phyloP scores from a whole-genome alignment of 1,140 invertebrate species.

The Monochamus saltuarius region DNA sequence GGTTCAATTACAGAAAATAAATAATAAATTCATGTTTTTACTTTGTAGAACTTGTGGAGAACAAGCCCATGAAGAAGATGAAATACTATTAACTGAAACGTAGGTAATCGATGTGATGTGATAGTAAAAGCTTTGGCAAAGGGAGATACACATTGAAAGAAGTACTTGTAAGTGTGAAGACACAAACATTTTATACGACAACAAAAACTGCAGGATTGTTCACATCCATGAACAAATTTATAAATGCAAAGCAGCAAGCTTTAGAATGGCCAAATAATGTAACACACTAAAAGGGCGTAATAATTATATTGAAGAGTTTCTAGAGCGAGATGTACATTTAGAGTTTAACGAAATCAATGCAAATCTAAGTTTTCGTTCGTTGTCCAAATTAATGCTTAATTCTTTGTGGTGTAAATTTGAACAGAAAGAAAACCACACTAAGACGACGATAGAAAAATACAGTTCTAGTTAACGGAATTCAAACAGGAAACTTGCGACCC shows the following conservation, averaged over 20 bases:
- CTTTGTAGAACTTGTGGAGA: constrained; percentile 41
- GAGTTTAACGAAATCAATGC: constrained; percentile 43
- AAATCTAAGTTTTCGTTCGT: constrained; percentile 46
- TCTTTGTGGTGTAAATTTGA: constrained; percentile 47
- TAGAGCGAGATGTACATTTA: constrained; percentile 45
- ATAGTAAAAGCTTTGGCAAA: constrained; percentile 40
- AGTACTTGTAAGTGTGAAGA: constrained; percentile 47
- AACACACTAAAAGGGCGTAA: constrained; percentile 36
- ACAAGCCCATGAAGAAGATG: constrained; percentile 40
- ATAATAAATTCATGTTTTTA: constrained; percentile 45
- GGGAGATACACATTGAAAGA: constrained; percentile 39
- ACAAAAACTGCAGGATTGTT: constrained; percentile 45
- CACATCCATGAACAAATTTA: constrained; percentile 36
- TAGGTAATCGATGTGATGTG: constrained; percentile 49
- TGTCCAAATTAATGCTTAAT: constrained; percentile 48
- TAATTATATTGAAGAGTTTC: constrained; percentile 47
- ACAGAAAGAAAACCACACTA: constrained; percentile 12
- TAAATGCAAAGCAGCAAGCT: too few relatives aligned
- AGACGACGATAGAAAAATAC: constrained; percentile 17
- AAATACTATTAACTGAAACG: constrained; percentile 46
- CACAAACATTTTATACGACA: constrained; percentile 21
- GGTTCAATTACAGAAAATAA: constrained; percentile 36
- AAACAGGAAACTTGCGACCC: too few relatives aligned
- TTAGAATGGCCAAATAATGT: constrained; percentile 46
- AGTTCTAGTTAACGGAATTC: constrained; percentile 7